Evolutionary conservation across 1,140 invertebrate species (phyloP), one percentile per base, ranked within the genome.

Genomic region (Drosophila oshimai): DNA sequence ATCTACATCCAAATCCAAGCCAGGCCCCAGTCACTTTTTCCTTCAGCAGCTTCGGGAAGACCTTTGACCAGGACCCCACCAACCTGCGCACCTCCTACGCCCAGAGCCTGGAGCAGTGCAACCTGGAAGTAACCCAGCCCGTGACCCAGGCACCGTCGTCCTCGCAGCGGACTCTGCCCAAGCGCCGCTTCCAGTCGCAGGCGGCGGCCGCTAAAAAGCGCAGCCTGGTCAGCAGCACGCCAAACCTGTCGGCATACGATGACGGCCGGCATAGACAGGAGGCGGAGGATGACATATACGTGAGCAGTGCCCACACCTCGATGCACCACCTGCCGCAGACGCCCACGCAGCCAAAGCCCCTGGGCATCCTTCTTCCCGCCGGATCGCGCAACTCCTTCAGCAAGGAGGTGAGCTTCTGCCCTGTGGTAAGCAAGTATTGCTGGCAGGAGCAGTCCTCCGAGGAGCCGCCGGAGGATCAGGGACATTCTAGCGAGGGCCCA

Each of bases 351-450:
- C 91, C 79, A 22, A 92, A 92, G 69, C 93, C 89, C 57, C 92
- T 90, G 70, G 93, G 93, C 42, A 92, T 93, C 91, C 69, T 92
- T 76, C 51, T 92, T 91, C 41, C 92, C 76, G 44, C 92, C 9
- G 92, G 92, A 1, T 93, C 92, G 9, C 75, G 88, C 0, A 91
- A 91, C 20, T 91, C 91, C 0, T 88, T 91, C n/a, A 76, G 87
- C 42, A 91, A 93, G 81, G 93, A 93, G 26, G 94, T 94, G 1
- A 93, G 94, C 57, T 95, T 95, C 73, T 94, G 94, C 75, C 95
- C 95, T 0, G 93, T 95, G 26, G 94, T 95, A 1, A 93, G 94
- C 12, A 94, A 95, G 88, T 94, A 95, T 26, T 95, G 94, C 75
- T 95, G 94, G 94, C 92, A 93, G 46, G 94, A 95, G 60, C 90